phyloP scores from a whole-genome alignment of 2,113 vertebrate species.

The Typhlomys cinereus region DNA sequence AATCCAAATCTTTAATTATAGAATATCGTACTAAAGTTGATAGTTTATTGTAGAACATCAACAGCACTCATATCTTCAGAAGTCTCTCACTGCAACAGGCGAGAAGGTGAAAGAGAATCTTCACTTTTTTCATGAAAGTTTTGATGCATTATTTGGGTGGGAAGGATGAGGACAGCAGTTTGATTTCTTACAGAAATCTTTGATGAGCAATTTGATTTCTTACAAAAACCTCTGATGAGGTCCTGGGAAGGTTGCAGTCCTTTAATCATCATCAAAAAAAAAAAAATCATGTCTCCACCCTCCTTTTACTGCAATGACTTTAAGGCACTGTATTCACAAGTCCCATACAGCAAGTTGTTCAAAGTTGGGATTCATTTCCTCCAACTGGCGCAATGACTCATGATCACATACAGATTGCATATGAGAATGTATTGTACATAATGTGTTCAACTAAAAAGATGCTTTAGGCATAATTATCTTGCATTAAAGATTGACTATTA shows the following conservation, averaged over 20 bases:
- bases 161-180: no score
- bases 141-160: neutral
- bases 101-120: neutral
- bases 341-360: neutral
- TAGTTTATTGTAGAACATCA: neutral
- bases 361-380: conserved; percentile 7
- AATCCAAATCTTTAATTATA: conserved; percentile 9
- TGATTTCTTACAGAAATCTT: conserved; percentile 5
- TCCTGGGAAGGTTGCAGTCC: neutral
- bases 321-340: neutral
- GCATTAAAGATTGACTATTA: conserved; percentile 28
- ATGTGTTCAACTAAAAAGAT: conserved; percentile 44
- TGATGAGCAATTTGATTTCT: conserved; percentile 8
- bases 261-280: neutral
- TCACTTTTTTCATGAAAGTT: conserved; percentile 1
- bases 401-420: conserved; percentile 15
- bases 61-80: neutral
- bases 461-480: conserved; percentile 51
- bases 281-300: neutral
- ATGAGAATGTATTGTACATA: conserved; percentile 20
- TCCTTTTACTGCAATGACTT: neutral
- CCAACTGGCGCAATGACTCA: conserved; percentile 36
- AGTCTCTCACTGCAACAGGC: neutral
- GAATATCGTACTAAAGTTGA: neutral
- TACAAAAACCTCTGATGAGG: neutral